Evolutionary conservation across 2,797 vertebrate species (phyloP), one percentile per base, ranked within the genome.

Genomic region (Manis javanica): DNA sequence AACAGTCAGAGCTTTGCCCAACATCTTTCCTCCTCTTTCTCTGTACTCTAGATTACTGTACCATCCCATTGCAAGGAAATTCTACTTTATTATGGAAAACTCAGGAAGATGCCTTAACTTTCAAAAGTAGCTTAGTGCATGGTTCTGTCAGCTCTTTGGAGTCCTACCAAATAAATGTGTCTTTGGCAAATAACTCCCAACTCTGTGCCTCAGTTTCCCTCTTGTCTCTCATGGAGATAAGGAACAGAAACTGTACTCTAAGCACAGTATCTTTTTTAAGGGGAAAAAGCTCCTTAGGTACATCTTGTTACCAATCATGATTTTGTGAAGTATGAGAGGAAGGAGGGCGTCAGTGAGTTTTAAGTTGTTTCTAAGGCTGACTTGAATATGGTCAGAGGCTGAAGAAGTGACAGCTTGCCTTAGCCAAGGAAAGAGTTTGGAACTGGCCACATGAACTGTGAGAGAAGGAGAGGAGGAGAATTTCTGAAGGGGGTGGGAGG

Each of bases 181-280:
- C 51, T 84, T 89, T 96, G 74, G 66, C 79, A 91, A 64, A 69
- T 29, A 57, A 11, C 9, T 72, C 21, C 49, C 77, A 46, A 26
- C 31, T 75, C 53, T 57, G 0, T 81, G 66, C 61, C 64, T 98
- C 37, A 13, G 39, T 87, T 92, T 96, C 57, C 63, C 68, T 90
- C 46, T 94, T 86, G 34, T 46, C 72, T 91, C 3, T 84, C 31
- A 61, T 2, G 23, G 34, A 74, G 57, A 39, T 53, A 18, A 92
- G 61, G 19, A 94, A 61, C 66, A 78, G 74, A 79, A 55, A 14
- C 68, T 31, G 24, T 63, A 55, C 24, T 72, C 11, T 21, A 86
- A 92, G 63, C 6, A 15, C 51, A 57, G 0, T 26, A 16, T 57
- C 19, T 57, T 72, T 49, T 18, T 51, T 42, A 4, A 0, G 0